phyloP scores from a whole-genome alignment of 2,797 vertebrate species.

The Helarctos malayanus region DNA sequence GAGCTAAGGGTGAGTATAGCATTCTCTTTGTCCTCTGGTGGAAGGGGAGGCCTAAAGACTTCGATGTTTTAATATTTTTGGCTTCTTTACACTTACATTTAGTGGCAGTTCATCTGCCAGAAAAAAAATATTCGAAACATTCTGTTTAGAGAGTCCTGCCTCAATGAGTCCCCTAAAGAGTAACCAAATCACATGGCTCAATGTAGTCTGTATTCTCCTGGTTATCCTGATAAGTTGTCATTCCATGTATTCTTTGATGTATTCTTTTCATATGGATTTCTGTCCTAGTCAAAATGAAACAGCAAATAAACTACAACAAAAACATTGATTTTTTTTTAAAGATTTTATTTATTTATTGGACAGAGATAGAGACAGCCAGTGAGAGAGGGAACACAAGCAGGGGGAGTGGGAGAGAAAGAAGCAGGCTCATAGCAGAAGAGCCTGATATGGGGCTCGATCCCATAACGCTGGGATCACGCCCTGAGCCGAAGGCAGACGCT shows the following conservation, averaged over 20 bases:
- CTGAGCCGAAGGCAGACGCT: no score
- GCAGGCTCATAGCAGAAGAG: no score
- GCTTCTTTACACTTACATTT: background rate
- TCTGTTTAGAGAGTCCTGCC: background rate
- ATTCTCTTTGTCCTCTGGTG: background rate
- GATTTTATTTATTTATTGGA: no score
- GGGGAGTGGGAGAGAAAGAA: no score
- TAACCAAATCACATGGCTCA: background rate
- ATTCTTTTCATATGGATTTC: background rate
- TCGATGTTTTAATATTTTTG: background rate
- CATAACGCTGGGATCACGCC: no score
- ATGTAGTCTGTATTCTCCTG: background rate
- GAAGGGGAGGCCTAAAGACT: background rate
- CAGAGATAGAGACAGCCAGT: no score
- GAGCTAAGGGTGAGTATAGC: fast-evolving
- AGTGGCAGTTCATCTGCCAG: background rate
- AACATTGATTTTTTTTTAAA: no score
- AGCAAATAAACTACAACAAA: background rate
- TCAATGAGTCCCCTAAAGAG: background rate
- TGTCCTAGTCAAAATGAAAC: background rate
- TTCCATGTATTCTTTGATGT: background rate
- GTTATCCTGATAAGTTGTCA: background rate
- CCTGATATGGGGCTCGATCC: no score
- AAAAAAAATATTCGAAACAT: background rate
- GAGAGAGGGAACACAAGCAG: no score